A percentile compares a stretch with the other conserved stretches of the same genome.
phyloP scores from a whole-genome alignment of 2,888 invertebrate species.

The Dicyrtoma fusca region DNA sequence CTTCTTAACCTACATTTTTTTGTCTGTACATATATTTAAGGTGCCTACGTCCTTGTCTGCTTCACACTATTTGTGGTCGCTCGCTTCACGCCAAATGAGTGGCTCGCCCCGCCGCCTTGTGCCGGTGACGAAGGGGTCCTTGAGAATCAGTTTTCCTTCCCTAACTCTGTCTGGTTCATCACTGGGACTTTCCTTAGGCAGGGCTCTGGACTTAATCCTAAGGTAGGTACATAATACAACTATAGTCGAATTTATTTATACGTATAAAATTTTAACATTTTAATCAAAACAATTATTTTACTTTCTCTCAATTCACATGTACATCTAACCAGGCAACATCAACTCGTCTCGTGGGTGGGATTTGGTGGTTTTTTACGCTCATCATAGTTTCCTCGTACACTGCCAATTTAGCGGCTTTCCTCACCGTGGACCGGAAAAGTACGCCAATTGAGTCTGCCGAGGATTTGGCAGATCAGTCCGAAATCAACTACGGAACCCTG shows the following conservation, averaged over 20 bases:
- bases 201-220: conserved; percentile 89
- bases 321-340: conserved; percentile 93
- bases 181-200: conserved; percentile 94
- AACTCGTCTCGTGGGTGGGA: conserved; percentile 92
- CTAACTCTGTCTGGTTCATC: conserved; percentile 96
- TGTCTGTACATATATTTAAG: conserved; percentile 58
- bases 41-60: conserved; percentile 91
- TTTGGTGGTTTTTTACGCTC: conserved; percentile 99
- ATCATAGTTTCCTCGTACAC: conserved; percentile 99
- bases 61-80: conserved; percentile 96
- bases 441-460: conserved; percentile 94
- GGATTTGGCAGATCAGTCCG: conserved; percentile 90
- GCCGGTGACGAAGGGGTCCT: conserved; percentile 70
- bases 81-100: conserved; percentile 94
- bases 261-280: no score
- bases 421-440: conserved; percentile 95
- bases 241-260: no score
- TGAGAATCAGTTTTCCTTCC: conserved; percentile 95
- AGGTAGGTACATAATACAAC: conserved; percentile 65
- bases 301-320: no score
- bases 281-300: no score
- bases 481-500: conserved; percentile 91
- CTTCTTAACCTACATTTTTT: no score
- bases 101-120: conserved; percentile 78
- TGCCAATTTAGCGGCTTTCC: conserved; percentile 95